Evolutionary conservation across 2,113 vertebrate species (phyloP).

Genomic region (Martes martes): DNA sequence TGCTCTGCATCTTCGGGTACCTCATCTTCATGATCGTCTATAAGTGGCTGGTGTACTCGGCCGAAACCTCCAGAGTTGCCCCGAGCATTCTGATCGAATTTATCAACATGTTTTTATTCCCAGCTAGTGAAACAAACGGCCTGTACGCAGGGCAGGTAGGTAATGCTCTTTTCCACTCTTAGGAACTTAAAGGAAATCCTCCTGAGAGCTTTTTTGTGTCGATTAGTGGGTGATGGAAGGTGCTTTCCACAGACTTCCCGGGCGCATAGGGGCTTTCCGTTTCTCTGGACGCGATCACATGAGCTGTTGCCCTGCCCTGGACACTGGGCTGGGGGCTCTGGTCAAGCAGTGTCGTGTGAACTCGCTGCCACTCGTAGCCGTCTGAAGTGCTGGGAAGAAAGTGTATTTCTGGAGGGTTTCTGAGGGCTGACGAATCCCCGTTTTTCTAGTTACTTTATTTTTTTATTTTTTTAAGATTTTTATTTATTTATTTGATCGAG

Average conservation of each 20-base stretch:
- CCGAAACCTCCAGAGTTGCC: slow-evolving; percentile 82
- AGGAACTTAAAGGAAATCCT: background rate
- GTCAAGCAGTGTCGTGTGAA: rapidly evolving
- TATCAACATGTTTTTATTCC: slow-evolving; percentile 98
- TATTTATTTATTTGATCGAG: too few relatives aligned
- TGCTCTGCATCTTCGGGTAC: slow-evolving; percentile 96
- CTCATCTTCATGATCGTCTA: slow-evolving; percentile 96
- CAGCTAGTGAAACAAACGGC: slow-evolving; percentile 63
- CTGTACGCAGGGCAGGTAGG: slow-evolving; percentile 93
- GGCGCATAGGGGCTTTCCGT: background rate
- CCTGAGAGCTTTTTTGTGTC: background rate
- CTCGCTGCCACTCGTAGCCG: rapidly evolving
- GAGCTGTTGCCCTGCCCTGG: background rate
- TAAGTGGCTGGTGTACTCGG: slow-evolving; percentile 93
- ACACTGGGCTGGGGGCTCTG: background rate
- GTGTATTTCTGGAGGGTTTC: background rate
- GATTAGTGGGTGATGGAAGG: background rate
- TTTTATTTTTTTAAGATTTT: too few relatives aligned
- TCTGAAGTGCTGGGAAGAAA: background rate
- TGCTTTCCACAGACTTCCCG: rapidly evolving
- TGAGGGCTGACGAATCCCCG: background rate
- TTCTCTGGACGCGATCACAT: background rate
- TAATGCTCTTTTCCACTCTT: background rate
- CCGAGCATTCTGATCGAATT: slow-evolving; percentile 97
- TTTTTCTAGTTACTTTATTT: background rate